A percentile compares a stretch with the other conserved stretches of the same genome.
Evolutionary conservation across 2,888 invertebrate genomes (phyloP).

Genomic region (Sussaba pulchella): DNA sequence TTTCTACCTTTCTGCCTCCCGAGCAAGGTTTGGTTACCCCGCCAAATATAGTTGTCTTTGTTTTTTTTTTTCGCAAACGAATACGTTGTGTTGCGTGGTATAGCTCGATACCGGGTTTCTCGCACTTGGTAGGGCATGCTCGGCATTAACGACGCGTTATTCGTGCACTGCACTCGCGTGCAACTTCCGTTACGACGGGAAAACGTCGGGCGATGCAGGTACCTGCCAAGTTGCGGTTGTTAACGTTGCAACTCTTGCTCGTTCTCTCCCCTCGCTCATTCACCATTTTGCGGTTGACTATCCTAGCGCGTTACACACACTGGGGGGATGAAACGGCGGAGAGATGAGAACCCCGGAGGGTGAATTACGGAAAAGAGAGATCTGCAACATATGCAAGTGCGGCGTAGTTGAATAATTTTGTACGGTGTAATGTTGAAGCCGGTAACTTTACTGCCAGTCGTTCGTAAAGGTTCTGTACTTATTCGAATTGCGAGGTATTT

Average conservation of each 20-base stretch:
- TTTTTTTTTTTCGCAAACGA: conserved; percentile 3
- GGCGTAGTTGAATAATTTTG: conserved; percentile 32
- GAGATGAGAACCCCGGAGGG: conserved; percentile 4
- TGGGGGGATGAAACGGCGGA: conserved; percentile 15
- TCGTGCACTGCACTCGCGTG: conserved; percentile 18
- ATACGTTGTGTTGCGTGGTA: conserved; percentile 14
- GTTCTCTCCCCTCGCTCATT: background rate
- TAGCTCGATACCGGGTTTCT: background rate
- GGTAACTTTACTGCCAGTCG: background rate
- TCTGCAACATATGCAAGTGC: conserved; percentile 23
- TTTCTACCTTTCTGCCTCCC: conserved; percentile 14
- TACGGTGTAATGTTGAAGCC: background rate
- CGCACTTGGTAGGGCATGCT: background rate
- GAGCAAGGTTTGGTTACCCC: no score
- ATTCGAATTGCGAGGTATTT: conserved; percentile 25
- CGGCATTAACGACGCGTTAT: conserved; percentile 49
- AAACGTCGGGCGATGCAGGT: conserved; percentile 11
- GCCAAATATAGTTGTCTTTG: no score
- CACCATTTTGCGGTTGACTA: conserved; percentile 42
- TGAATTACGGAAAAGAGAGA: conserved; percentile 1
- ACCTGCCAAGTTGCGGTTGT: conserved; percentile 53
- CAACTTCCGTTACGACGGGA: conserved; percentile 32
- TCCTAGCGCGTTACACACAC: conserved; percentile 33
- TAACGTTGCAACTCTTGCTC: conserved; percentile 2
- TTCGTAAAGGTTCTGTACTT: background rate